A percentile compares a stretch with the other conserved stretches of the same genome.
Conservation (phyloP, 2,888 invertebrate species). For the Drosophila lutescens region DNA sequence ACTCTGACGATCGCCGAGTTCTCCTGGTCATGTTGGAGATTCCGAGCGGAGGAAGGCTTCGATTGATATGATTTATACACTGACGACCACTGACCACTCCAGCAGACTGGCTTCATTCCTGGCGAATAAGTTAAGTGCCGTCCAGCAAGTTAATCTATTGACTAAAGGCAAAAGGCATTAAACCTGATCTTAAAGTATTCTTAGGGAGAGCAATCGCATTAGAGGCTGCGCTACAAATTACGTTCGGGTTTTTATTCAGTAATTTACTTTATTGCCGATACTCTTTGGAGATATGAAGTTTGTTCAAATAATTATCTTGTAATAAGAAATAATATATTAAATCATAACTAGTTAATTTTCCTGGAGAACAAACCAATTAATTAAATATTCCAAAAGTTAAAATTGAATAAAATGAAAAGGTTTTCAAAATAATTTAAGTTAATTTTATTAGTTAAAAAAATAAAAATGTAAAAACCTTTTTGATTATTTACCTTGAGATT, state of each 20-base stretch:
- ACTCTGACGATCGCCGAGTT: constrained; percentile 14
- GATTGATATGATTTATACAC: constrained; percentile 48
- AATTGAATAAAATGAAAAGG: no score
- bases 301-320: no score
- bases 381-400: no score
- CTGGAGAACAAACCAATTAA: no score
- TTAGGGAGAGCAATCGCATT: neutral
- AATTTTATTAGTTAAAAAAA: no score
- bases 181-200: constrained; percentile 9
- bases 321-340: no score
- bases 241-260: neutral
- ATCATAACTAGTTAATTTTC: no score
- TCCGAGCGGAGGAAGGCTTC: constrained; percentile 25
- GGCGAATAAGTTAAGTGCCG: constrained; percentile 6
- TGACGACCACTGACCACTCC: constrained; percentile 26
- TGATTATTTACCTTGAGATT: no score
- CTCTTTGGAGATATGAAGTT: no score
- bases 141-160: constrained; percentile 23
- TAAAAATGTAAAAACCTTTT: no score
- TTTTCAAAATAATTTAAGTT: no score
- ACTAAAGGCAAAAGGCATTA: neutral
- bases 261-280: neutral
- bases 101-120: constrained; percentile 8
- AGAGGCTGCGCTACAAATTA: neutral
- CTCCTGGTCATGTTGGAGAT: constrained; percentile 24